Conservation (phyloP, 2,113 vertebrate genomes). For the Upupa epops region DNA sequence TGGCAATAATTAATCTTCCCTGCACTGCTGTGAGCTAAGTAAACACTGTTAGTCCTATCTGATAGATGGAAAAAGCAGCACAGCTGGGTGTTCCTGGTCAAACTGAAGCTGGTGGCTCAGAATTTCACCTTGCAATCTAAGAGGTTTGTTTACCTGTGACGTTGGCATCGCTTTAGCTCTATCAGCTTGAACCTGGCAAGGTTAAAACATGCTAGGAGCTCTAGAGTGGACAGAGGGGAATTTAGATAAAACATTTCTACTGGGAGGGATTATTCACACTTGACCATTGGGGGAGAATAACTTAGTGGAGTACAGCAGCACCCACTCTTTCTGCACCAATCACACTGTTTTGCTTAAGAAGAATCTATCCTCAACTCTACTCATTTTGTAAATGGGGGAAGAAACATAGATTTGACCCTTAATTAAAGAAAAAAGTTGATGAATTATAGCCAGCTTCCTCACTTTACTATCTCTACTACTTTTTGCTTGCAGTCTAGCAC, state of each 20-base stretch:
- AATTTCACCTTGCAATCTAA: not conserved
- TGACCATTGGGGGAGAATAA: not conserved
- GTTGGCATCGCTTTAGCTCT: not conserved
- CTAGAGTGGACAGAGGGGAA: not conserved
- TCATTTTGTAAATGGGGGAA: not conserved
- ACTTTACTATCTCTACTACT: not conserved
- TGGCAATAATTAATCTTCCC: not conserved
- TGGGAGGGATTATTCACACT: not conserved
- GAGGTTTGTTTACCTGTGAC: not conserved
- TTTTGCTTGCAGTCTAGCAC: not conserved
- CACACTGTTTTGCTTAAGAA: not conserved
- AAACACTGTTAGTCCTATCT: not conserved
- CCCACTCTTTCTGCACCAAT: not conserved
- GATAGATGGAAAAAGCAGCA: not conserved
- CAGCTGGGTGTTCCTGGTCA: not conserved
- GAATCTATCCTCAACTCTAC: not conserved
- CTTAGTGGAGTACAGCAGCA: not conserved
- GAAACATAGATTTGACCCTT: not conserved
- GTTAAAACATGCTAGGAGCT: not conserved
- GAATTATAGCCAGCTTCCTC: not conserved
- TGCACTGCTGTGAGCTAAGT: not conserved
- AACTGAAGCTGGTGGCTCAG: not conserved
- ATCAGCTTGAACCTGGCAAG: not conserved
- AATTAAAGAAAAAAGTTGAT: not conserved
- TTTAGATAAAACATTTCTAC: not conserved